These are phyloP conservation scores for Sesia bembeciformis DNA, from an alignment of 2,888 invertebrate species.

Conservation along the genomic window DNA sequence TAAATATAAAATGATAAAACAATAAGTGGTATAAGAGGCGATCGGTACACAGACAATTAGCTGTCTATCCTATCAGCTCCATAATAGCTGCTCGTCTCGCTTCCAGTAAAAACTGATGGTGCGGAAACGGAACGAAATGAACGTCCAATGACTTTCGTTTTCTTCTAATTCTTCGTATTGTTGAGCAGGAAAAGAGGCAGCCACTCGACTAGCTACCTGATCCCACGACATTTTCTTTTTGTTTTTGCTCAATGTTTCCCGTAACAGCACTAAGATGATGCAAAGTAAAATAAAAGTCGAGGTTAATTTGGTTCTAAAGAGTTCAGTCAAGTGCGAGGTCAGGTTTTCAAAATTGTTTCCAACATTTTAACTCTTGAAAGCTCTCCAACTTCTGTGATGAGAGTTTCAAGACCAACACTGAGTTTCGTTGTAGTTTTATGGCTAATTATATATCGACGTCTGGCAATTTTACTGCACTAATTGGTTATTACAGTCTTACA, in stretches of 20 bases:
- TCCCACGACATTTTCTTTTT: slow-evolving; percentile 30
- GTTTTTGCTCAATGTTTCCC: slow-evolving; percentile 6
- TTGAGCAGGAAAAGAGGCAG: slow-evolving; percentile 31
- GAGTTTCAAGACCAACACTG: neutral
- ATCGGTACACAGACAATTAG: slow-evolving; percentile 30
- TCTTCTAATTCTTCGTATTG: slow-evolving; percentile 53
- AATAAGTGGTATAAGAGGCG: slow-evolving; percentile 7
- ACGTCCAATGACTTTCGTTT: slow-evolving; percentile 63
- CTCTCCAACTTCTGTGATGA: neutral
- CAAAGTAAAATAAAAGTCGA: neutral
- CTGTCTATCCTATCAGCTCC: slow-evolving; percentile 32
- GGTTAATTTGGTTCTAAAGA: neutral
- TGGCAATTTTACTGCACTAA: neutral
- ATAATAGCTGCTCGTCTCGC: slow-evolving; percentile 35
- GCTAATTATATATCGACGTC: neutral
- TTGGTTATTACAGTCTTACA: neutral
- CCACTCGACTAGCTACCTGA: slow-evolving; percentile 35
- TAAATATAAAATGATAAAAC: neutral
- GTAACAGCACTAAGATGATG: neutral
- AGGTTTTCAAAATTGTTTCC: neutral
- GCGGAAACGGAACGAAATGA: slow-evolving; percentile 59
- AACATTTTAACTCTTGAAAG: neutral
- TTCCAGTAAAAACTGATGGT: slow-evolving; percentile 51
- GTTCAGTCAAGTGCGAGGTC: neutral
- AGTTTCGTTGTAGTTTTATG: neutral